Evolutionary conservation across 1,140 invertebrate genomes (phyloP).

Genomic region (Drosophila littoralis): DNA sequence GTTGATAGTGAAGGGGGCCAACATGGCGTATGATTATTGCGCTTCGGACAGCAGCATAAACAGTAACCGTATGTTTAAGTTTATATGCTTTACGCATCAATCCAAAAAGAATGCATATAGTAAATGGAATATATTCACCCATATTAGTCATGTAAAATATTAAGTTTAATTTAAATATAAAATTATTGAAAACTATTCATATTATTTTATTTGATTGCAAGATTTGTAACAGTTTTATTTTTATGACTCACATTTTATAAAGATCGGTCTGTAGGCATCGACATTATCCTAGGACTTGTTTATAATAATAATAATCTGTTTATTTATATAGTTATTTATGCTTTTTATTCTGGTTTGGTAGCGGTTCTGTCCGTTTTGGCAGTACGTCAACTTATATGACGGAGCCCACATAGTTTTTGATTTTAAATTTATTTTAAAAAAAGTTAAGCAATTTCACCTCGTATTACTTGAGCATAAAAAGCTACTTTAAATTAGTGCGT

Average conservation of each 20-base stretch:
- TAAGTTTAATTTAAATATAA: too few species aligned
- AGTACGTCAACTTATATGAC: background rate
- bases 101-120: background rate
- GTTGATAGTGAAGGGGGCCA: constrained; percentile 57
- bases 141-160: too few species aligned
- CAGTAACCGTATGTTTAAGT: constrained; percentile 13
- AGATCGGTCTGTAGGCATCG: too few species aligned
- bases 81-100: background rate
- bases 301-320: too few species aligned
- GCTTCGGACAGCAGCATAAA: constrained; percentile 48
- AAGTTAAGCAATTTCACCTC: constrained; percentile 9
- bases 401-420: background rate
- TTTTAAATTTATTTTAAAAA: constrained; percentile 23
- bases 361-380: too few species aligned
- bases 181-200: too few species aligned
- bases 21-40: constrained; percentile 78
- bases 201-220: too few species aligned
- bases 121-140: background rate
- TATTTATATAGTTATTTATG: too few species aligned
- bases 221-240: too few species aligned
- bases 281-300: too few species aligned
- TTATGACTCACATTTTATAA: too few species aligned
- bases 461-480: constrained; percentile 40
- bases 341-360: too few species aligned
- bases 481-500: constrained; percentile 52